Conservation (phyloP, 2,113 vertebrate species). For the Menidia beryllina region DNA sequence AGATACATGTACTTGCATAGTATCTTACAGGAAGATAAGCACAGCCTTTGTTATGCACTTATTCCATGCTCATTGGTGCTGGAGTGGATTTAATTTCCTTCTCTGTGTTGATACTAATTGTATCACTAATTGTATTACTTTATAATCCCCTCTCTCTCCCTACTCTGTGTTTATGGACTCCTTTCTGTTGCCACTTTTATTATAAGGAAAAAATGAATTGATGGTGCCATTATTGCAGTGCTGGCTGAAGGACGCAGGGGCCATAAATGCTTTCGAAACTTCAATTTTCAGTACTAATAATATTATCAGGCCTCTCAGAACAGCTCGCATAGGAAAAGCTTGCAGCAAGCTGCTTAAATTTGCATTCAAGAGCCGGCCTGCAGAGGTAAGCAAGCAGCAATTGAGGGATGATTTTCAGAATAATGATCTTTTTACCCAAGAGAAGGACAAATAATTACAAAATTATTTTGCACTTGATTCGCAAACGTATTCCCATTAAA, state of each 20-base stretch:
- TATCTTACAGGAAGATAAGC: not conserved
- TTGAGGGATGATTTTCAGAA: slow-evolving; percentile 16
- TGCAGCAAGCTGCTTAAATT: not conserved
- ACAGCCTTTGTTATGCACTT: not conserved
- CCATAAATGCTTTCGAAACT: slow-evolving; percentile 42
- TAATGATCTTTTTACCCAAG: slow-evolving; percentile 23
- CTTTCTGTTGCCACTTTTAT: slow-evolving; percentile 47
- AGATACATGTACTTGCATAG: not conserved
- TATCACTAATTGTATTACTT: slow-evolving; percentile 51
- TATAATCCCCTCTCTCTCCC: slow-evolving; percentile 45
- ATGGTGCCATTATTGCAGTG: slow-evolving; percentile 36
- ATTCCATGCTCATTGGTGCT: slow-evolving; percentile 3
- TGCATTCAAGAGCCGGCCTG: slow-evolving; percentile 11
- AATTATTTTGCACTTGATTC: slow-evolving; percentile 14
- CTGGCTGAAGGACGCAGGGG: slow-evolving; percentile 41
- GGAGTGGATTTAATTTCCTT: slow-evolving; percentile 31
- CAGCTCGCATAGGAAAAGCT: slow-evolving; percentile 20
- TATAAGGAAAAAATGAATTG: slow-evolving; percentile 44
- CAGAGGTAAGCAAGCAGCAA: slow-evolving; percentile 4
- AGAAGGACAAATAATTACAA: slow-evolving; percentile 20
- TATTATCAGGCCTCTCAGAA: slow-evolving; percentile 21
- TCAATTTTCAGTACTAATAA: slow-evolving; percentile 35
- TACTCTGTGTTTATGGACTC: slow-evolving; percentile 32
- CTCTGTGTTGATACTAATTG: slow-evolving; percentile 35
- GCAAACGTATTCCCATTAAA: slow-evolving; percentile 27